Evolutionary conservation across 2,113 vertebrate genomes (phyloP), one percentile per base, ranked within the genome.

Genomic region (Lipotes vexillifer): DNA sequence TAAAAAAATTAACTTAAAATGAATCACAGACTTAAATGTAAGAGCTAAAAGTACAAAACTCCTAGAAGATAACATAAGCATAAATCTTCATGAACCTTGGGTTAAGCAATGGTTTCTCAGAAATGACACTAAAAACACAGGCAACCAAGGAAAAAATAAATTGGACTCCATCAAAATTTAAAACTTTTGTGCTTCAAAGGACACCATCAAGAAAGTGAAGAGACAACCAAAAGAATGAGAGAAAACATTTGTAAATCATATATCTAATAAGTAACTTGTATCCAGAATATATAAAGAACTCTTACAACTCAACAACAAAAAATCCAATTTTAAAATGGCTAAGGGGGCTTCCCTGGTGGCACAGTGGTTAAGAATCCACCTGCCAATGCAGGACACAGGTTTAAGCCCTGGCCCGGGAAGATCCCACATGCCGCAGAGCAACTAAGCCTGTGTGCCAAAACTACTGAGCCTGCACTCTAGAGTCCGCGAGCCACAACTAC

Each of bases 201-300:
- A 89, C 12, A 97, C 17, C 66, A 93, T 72, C 63, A 91, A 91
- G 44, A 77, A 90, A 93, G 18, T 83, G 78, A 93, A 77, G 84
- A 87, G 21, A 93, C n/a, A 77, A 33, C 25, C 8, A 36, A 80
- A 6, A 66, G n/a, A 93, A 87, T 46, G 31, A 15, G 46, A 91
- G 25, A 71, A 69, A 87, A 69, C 75, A 93, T 49, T 23, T 88
- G 41, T 36, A 93, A 83, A 84, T 93, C 31, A 78, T n/a, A 13
- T 38, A 65, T 71, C 55, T 88, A 71, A 96, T 65, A 72, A 94
- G 36, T 25, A 75, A 80, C 5, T 7, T 83, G 29, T 77, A 90
- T 68, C 49, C 57, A 75, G n/a, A 52, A 41, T 65, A 78, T 38
- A 91, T 87, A 63, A 81, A 68, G 44, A 95, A 83, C 49, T 88